Percentiles rank a stretch among this genome's conserved stretches.
These are phyloP conservation scores for Myrmophylax atrothorax DNA, from an alignment of 2,113 vertebrate species.

Conservation along the genomic window DNA sequence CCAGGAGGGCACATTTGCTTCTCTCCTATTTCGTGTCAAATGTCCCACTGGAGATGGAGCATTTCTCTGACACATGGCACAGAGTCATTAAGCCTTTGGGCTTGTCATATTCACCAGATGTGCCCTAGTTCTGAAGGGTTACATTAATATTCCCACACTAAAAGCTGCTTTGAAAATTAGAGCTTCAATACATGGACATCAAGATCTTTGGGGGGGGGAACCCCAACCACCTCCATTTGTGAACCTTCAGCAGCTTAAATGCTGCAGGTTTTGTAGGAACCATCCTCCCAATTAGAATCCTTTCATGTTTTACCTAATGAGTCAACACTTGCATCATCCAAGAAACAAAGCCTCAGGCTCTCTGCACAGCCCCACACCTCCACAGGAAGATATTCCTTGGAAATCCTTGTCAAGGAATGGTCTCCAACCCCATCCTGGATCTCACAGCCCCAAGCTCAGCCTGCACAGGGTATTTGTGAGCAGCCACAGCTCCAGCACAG, in stretches of 20 bases:
- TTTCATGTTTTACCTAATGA: background rate
- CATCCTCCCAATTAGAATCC: background rate
- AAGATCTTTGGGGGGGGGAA: background rate
- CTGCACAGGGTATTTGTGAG: background rate
- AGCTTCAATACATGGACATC: background rate
- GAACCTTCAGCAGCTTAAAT: background rate
- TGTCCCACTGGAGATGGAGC: slow-evolving; percentile 31
- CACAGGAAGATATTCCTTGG: background rate
- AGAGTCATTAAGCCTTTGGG: slow-evolving; percentile 29
- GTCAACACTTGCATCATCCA: background rate
- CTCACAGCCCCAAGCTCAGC: background rate
- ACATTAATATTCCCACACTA: slow-evolving; percentile 24
- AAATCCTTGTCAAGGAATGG: background rate
- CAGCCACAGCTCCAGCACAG: accelerated
- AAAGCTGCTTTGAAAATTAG: slow-evolving; percentile 46
- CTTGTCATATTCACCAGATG: slow-evolving; percentile 34
- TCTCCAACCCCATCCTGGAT: background rate
- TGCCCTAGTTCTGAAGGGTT: slow-evolving; percentile 55
- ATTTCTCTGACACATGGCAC: slow-evolving; percentile 23
- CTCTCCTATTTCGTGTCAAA: background rate
- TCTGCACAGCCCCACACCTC: background rate
- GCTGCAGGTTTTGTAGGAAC: background rate
- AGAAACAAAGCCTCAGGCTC: background rate
- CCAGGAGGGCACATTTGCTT: background rate
- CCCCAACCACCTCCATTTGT: background rate